phyloP scores from a whole-genome alignment of 2,113 vertebrate genomes.

The Periophthalmus modestus region DNA sequence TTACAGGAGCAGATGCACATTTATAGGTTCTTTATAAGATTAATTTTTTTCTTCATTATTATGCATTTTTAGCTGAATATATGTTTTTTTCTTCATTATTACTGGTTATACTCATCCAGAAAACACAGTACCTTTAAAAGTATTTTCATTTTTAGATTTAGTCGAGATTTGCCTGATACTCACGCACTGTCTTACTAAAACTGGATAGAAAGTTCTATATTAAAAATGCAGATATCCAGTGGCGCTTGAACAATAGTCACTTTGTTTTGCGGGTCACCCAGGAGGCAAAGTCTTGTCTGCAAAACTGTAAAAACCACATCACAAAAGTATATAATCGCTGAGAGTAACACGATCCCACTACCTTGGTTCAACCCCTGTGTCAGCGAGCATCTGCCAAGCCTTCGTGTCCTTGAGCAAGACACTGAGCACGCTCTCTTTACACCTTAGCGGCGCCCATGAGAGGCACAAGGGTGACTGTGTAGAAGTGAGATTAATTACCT shows the following conservation, averaged over 20 bases:
- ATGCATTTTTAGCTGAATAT: too few relatives aligned
- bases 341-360: conserved; percentile 13
- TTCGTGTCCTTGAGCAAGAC: conserved; percentile 51
- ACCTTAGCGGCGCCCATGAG: conserved; percentile 23
- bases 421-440: conserved; percentile 14
- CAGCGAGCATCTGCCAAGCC: conserved; percentile 30
- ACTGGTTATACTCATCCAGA: too few relatives aligned
- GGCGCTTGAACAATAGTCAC: neutral
- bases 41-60: too few relatives aligned
- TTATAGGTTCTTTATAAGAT: too few relatives aligned
- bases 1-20: too few relatives aligned
- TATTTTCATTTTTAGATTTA: neutral
- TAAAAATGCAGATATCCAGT: neutral
- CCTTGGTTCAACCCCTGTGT: conserved; percentile 10
- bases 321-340: conserved; percentile 18
- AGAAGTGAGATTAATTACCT: conserved; percentile 54
- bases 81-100: too few relatives aligned
- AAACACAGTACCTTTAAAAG: too few relatives aligned
- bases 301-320: conserved; percentile 20
- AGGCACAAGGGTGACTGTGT: conserved; percentile 25
- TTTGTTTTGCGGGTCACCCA: conserved; percentile 8
- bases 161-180: neutral
- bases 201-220: neutral
- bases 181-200: neutral
- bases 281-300: conserved; percentile 4